Percentiles rank a stretch among this genome's conserved stretches.
Conservation (phyloP, 1,140 invertebrate genomes). For the Drosophila tsacasi region DNA sequence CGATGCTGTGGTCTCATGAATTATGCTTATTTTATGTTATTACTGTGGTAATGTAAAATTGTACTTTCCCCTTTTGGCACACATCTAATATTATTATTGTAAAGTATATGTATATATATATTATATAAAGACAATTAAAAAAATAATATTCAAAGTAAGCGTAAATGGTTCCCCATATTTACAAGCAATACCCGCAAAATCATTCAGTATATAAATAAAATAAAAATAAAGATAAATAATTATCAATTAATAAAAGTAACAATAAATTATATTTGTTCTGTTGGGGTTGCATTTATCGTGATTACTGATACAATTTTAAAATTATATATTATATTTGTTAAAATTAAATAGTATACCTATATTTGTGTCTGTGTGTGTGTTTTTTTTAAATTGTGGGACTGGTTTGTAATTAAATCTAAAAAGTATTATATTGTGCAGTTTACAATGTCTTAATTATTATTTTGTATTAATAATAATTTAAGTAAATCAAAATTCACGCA, state of each 20-base stretch:
- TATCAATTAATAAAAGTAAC: not conserved
- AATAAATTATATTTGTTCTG: not conserved
- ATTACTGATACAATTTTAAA: constrained; percentile 9
- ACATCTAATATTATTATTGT: not conserved
- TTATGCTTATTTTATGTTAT: not conserved
- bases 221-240: too few species aligned
- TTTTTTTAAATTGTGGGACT: constrained; percentile 1
- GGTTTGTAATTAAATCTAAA: not conserved
- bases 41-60: not conserved
- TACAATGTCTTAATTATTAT: not conserved
- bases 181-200: not conserved
- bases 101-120: not conserved
- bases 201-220: not conserved
- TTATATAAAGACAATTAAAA: not conserved
- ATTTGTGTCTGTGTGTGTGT: constrained; percentile 5
- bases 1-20: too few species aligned
- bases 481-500: constrained; percentile 33
- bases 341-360: constrained; percentile 23
- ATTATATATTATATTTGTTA: not conserved
- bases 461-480: not conserved
- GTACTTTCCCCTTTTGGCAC: not conserved
- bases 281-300: constrained; percentile 18
- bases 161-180: not conserved
- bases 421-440: constrained; percentile 24
- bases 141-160: not conserved